These are phyloP conservation scores for Pseudomugil tenellus DNA, from an alignment of 2,797 vertebrate genomes.

Conservation along the genomic window DNA sequence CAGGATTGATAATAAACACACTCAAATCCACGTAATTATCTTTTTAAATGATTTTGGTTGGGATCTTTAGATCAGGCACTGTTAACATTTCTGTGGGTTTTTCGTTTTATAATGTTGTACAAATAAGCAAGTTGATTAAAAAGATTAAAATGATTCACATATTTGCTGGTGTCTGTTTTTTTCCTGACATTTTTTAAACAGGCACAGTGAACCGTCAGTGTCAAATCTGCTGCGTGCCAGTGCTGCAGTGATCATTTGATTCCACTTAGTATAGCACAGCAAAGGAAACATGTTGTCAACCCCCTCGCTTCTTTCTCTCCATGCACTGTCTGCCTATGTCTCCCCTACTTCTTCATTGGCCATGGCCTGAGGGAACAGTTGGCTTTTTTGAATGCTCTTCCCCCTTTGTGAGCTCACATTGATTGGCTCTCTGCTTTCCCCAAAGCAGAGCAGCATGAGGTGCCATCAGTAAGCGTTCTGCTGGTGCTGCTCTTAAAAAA, in stretches of 20 bases:
- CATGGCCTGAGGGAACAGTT: constrained; percentile 80
- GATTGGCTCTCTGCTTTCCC: constrained; percentile 74
- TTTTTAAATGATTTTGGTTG: background rate
- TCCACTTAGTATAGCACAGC: constrained; percentile 48
- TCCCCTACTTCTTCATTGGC: constrained; percentile 65
- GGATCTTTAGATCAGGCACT: background rate
- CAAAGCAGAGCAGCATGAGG: constrained; percentile 78
- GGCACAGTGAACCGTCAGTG: constrained; percentile 13
- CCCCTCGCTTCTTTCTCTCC: constrained; percentile 46
- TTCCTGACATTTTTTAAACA: background rate
- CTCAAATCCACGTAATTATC: background rate
- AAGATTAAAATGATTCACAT: background rate
- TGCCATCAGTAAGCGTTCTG: constrained; percentile 69
- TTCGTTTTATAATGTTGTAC: background rate
- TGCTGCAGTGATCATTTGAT: constrained; percentile 58
- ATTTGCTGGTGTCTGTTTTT: background rate
- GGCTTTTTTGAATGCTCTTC: constrained; percentile 79
- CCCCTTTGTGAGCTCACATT: constrained; percentile 79
- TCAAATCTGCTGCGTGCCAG: constrained; percentile 31
- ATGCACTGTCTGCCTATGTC: constrained; percentile 65
- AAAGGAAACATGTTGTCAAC: constrained; percentile 76
- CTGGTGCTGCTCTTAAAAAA: constrained; percentile 59
- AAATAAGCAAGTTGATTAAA: background rate
- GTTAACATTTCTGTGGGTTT: background rate
- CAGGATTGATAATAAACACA: background rate